A percentile compares a stretch with the other conserved stretches of the same genome.
Evolutionary conservation across 2,113 vertebrate genomes (phyloP).

Genomic region (Oxyruncus cristatus): DNA sequence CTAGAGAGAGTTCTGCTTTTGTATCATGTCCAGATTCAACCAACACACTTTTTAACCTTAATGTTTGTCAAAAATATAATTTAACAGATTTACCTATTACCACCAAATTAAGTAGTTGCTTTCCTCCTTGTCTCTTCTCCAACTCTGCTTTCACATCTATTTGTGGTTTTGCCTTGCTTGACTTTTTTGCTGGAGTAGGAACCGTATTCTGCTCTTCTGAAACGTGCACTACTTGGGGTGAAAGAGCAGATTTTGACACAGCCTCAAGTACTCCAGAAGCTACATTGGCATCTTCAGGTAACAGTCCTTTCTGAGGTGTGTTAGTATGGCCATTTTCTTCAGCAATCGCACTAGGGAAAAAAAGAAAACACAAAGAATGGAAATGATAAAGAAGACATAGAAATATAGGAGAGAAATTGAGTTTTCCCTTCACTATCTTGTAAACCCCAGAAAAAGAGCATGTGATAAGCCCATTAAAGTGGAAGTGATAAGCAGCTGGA

Average conservation of each 20-base stretch:
- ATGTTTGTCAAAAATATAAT: neutral
- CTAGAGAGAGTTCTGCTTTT: neutral
- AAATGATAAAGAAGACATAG: neutral
- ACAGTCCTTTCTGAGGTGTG: constrained; percentile 69
- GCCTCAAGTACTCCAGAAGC: constrained; percentile 54
- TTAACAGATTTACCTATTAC: constrained; percentile 86
- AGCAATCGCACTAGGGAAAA: constrained; percentile 54
- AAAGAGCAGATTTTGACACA: constrained; percentile 64
- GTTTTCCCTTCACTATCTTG: neutral
- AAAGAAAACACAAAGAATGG: constrained; percentile 24
- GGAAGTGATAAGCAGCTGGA: constrained; percentile 20
- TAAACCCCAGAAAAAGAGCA: neutral
- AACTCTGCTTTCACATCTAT: constrained; percentile 90
- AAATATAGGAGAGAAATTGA: neutral
- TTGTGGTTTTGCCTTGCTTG: constrained; percentile 84
- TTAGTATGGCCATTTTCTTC: constrained; percentile 81
- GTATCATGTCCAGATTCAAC: neutral
- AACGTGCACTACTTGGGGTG: constrained; percentile 39
- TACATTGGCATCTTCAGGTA: constrained; percentile 62
- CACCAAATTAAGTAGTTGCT: constrained; percentile 92
- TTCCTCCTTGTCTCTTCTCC: constrained; percentile 95
- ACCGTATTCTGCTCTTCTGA: constrained; percentile 74
- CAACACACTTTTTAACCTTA: neutral
- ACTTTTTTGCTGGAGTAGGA: constrained; percentile 76
- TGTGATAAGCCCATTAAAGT: constrained; percentile 7